A percentile compares a stretch with the other conserved stretches of the same genome.
Conservation (phyloP, 2,888 invertebrate genomes). For the Thymelicus acteon region DNA sequence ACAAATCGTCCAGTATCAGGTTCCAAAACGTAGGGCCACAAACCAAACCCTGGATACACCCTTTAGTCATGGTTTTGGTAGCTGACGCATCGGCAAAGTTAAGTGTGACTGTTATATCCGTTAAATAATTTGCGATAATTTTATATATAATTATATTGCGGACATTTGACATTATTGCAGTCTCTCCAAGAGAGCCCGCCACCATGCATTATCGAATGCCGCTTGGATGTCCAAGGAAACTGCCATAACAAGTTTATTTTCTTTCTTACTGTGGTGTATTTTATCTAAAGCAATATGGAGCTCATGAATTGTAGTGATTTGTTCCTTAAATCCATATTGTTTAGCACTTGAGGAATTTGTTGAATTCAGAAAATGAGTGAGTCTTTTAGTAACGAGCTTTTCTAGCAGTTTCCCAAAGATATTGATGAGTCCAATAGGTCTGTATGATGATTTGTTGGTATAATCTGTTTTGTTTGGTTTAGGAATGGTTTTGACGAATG, state of each 20-base stretch:
- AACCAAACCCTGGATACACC: conserved; percentile 7
- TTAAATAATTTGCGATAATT: neutral
- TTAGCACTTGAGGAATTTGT: neutral
- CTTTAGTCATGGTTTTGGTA: neutral
- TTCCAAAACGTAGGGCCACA: conserved; percentile 38
- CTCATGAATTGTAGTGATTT: conserved; percentile 14
- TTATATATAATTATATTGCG: neutral
- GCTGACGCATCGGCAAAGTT: neutral
- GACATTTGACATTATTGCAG: neutral
- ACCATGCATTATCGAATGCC: neutral
- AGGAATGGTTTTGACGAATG: neutral
- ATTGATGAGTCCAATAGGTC: conserved; percentile 2
- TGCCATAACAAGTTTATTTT: neutral
- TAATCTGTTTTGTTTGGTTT: neutral
- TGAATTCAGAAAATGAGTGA: neutral
- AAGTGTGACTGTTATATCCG: neutral
- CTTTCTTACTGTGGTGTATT: neutral
- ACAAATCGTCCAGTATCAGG: conserved; percentile 37
- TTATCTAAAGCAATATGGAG: neutral
- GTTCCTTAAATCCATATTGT: neutral
- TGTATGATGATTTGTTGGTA: neutral
- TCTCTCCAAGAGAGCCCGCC: neutral
- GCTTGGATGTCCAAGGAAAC: neutral
- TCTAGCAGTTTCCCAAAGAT: neutral
- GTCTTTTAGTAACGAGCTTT: neutral